A percentile compares a stretch with the other conserved stretches of the same genome.
These are phyloP conservation scores for Xestoiulus laeticollis DNA, from an alignment of 2,888 invertebrate genomes.

Conservation along the genomic window DNA sequence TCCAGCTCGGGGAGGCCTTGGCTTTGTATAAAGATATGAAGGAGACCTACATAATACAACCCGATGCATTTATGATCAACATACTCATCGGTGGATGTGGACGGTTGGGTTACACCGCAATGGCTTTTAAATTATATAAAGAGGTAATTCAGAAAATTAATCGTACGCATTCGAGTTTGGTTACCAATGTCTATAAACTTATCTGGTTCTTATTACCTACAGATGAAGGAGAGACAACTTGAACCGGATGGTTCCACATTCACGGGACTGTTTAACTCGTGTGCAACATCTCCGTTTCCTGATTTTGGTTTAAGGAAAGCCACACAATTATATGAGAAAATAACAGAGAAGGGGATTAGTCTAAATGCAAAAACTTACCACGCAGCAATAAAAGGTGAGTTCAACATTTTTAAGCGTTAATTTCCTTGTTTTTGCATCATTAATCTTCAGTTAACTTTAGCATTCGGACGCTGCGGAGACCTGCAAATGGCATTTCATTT, in stretches of 20 bases:
- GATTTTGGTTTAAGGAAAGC: slow-evolving; percentile 77
- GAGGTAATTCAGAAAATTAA: slow-evolving; percentile 63
- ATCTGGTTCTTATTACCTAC: slow-evolving; percentile 48
- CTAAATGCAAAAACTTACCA: slow-evolving; percentile 83
- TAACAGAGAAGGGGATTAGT: slow-evolving; percentile 73
- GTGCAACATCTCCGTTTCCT: slow-evolving; percentile 77
- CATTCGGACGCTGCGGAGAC: slow-evolving; percentile 85
- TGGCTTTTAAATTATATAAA: slow-evolving; percentile 83
- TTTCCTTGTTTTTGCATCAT: not conserved
- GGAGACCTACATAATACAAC: slow-evolving; percentile 77
- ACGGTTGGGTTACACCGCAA: slow-evolving; percentile 82
- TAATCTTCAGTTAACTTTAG: slow-evolving; percentile 62
- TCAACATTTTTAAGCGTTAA: not conserved
- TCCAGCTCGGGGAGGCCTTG: slow-evolving; percentile 74
- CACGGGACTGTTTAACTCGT: slow-evolving; percentile 88
- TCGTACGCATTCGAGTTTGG: not conserved
- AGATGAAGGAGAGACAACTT: slow-evolving; percentile 80
- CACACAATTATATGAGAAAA: slow-evolving; percentile 72
- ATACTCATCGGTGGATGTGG: slow-evolving; percentile 82
- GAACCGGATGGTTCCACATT: slow-evolving; percentile 77
- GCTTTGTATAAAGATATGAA: slow-evolving; percentile 81
- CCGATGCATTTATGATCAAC: slow-evolving; percentile 66
- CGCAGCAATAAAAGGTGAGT: slow-evolving; percentile 78
- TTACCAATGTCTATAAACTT: too few relatives aligned
- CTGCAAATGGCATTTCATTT: slow-evolving; percentile 79